Evolutionary conservation across 2,113 vertebrate species (phyloP).

Genomic region (Menidia beryllina): DNA sequence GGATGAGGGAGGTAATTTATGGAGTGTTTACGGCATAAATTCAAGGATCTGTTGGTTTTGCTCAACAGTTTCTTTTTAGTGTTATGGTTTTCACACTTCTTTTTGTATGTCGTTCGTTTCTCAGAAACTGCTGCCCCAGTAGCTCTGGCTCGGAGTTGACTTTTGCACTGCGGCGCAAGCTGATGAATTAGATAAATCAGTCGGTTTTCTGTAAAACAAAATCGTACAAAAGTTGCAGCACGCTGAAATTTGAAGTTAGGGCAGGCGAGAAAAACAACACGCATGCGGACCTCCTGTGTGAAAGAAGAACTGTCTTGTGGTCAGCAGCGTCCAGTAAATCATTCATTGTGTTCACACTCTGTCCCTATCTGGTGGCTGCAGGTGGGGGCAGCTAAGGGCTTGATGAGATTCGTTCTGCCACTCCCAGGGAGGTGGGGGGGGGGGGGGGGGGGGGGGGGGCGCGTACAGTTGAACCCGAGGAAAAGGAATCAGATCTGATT

Average conservation of each 20-base stretch:
- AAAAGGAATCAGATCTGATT: constrained; percentile 55
- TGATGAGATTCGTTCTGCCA: constrained; percentile 25
- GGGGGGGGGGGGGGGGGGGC: background rate
- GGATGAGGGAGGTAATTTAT: constrained; percentile 74
- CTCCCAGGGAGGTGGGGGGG: constrained; percentile 7
- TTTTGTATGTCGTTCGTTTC: background rate
- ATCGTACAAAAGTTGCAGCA: background rate
- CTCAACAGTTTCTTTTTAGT: constrained; percentile 23
- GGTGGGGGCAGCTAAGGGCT: constrained; percentile 50
- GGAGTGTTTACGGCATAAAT: constrained; percentile 66
- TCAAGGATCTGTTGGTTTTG: constrained; percentile 40
- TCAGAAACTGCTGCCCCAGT: background rate
- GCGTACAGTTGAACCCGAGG: constrained; percentile 29
- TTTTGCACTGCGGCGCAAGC: background rate
- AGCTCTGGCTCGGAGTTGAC: background rate
- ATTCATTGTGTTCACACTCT: constrained; percentile 64
- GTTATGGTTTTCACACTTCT: background rate
- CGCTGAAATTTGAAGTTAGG: constrained; percentile 10
- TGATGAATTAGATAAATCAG: constrained; percentile 8
- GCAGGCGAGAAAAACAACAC: constrained; percentile 27
- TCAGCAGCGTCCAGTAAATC: constrained; percentile 69
- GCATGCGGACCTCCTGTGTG: constrained; percentile 28
- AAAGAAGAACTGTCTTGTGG: constrained; percentile 66
- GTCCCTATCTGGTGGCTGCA: constrained; percentile 73
- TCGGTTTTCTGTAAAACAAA: constrained; percentile 2